Evolutionary conservation across 2,888 invertebrate genomes (phyloP).

Genomic region (Catonia carolina): DNA sequence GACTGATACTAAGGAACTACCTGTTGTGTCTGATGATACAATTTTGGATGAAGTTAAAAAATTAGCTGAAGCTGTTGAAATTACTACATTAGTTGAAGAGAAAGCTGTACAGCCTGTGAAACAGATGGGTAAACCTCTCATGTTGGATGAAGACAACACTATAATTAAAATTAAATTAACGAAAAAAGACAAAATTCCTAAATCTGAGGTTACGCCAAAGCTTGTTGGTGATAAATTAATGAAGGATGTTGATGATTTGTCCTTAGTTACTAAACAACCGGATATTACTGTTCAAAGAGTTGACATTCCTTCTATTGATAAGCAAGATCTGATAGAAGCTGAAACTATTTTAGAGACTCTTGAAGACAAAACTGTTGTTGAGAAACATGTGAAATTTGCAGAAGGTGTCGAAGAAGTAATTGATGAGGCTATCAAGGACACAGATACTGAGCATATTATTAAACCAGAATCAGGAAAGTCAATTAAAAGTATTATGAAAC

Average conservation of each 20-base stretch:
- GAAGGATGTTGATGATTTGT: neutral
- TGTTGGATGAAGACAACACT: conserved; percentile 15
- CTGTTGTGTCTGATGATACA: neutral
- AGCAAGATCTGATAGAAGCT: neutral
- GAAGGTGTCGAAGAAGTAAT: conserved; percentile 7
- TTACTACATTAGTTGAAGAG: neutral
- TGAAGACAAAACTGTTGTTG: neutral
- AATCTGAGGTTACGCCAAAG: neutral
- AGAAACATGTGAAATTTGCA: conserved; percentile 18
- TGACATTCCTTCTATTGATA: neutral
- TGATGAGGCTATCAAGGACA: conserved; percentile 1
- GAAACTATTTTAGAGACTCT: neutral
- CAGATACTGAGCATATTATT: neutral
- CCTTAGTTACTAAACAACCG: neutral
- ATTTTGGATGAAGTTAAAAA: neutral
- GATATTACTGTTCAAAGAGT: conserved; percentile 9
- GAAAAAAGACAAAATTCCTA: conserved; percentile 15
- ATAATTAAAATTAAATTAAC: conserved; percentile 18
- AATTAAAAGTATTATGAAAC: conserved; percentile 30
- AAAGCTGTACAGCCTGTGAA: conserved; percentile 1
- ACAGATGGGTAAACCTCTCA: neutral
- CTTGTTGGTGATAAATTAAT: neutral
- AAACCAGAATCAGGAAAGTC: neutral
- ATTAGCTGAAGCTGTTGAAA: too few species aligned
- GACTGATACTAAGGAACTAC: neutral